phyloP scores from a whole-genome alignment of 2,797 vertebrate genomes.

The Lophotriccus pileatus region DNA sequence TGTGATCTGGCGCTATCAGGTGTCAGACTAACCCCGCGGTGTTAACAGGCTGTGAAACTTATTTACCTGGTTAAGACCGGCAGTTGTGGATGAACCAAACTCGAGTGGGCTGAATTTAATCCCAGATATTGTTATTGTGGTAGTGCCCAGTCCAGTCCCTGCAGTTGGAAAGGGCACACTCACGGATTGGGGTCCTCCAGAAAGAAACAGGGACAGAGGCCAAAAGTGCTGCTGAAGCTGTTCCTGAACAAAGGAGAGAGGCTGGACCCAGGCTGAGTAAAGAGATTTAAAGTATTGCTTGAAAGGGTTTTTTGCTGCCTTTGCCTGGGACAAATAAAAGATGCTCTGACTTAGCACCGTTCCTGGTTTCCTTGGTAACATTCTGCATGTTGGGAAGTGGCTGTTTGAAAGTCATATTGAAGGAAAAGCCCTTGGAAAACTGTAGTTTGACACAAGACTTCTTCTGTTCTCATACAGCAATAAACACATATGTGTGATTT shows the following conservation, averaged over 20 bases:
- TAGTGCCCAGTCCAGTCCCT: background rate
- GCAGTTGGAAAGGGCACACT: background rate
- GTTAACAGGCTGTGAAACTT: background rate
- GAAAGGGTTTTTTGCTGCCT: background rate
- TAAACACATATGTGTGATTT: background rate
- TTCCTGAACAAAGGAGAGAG: background rate
- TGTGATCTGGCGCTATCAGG: background rate
- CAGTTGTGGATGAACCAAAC: background rate
- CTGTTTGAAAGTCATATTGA: background rate
- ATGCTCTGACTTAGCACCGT: background rate
- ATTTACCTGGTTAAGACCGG: background rate
- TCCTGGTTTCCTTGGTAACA: constrained; percentile 50
- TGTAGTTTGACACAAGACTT: background rate
- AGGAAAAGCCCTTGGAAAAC: background rate
- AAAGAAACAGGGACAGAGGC: background rate
- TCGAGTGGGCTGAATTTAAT: background rate
- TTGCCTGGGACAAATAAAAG: constrained; percentile 29
- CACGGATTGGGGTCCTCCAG: background rate
- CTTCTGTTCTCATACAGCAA: background rate
- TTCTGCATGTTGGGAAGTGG: background rate
- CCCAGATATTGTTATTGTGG: accelerated
- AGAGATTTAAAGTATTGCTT: background rate
- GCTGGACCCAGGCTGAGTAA: background rate
- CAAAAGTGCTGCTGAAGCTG: background rate
- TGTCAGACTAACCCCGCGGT: background rate